Conservation (phyloP, 2,113 vertebrate genomes). For the Psilopsiagon aurifrons region DNA sequence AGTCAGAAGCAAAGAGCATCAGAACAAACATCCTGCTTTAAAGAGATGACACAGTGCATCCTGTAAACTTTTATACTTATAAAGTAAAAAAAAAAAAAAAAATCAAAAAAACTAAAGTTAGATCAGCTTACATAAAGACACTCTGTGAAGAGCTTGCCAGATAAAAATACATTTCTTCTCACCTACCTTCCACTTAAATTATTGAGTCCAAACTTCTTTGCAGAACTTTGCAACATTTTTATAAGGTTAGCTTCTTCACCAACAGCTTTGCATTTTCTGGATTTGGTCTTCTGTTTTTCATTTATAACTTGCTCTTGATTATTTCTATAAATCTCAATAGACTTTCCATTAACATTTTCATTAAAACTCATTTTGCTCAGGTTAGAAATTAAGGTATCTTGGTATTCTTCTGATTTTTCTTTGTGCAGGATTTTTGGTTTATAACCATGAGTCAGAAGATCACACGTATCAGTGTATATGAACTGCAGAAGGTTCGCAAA, state of each 20-base stretch:
- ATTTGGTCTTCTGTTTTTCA: slow-evolving; percentile 85
- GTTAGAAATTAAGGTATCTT: slow-evolving; percentile 82
- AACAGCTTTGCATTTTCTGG: slow-evolving; percentile 84
- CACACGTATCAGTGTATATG: slow-evolving; percentile 93
- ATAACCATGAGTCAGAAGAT: slow-evolving; percentile 87
- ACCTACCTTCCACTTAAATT: slow-evolving; percentile 87
- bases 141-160: neutral
- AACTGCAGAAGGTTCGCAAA: slow-evolving; percentile 88
- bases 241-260: slow-evolving; percentile 83
- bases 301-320: slow-evolving; percentile 75
- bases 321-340: slow-evolving; percentile 87
- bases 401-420: slow-evolving; percentile 69
- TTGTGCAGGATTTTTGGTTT: slow-evolving; percentile 74
- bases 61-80: neutral
- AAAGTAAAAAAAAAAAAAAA: neutral
- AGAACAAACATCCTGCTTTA: neutral
- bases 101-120: neutral
- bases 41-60: neutral
- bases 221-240: slow-evolving; percentile 87
- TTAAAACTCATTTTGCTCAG: slow-evolving; percentile 82
- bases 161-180: neutral
- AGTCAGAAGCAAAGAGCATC: neutral
- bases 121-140: neutral
- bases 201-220: slow-evolving; percentile 88
- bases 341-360: slow-evolving; percentile 77